These are phyloP conservation scores for Anarsia innoxiella DNA, from an alignment of 2,888 invertebrate species.

Conservation along the genomic window DNA sequence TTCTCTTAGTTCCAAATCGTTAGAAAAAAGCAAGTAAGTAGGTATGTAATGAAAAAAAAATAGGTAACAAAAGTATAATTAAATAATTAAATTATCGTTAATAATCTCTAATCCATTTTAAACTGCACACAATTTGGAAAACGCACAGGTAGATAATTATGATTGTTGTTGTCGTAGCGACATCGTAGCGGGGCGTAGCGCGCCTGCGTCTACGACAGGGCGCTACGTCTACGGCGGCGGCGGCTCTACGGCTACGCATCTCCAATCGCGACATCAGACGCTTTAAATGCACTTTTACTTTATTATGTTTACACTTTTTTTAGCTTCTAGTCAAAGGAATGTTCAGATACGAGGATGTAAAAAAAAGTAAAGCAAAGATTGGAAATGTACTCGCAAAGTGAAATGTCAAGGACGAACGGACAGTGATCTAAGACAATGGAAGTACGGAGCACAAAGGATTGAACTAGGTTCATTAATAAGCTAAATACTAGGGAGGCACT, in stretches of 20 bases:
- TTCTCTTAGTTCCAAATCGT: no score
- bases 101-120: no score
- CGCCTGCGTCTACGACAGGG: slow-evolving; percentile 65
- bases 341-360: not conserved
- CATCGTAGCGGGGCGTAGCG: slow-evolving; percentile 46
- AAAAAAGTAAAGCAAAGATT: not conserved
- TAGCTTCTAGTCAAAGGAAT: slow-evolving; percentile 5
- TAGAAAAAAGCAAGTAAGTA: no score
- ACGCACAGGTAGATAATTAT: no score
- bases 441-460: no score
- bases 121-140: no score
- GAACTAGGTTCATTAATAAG: no score
- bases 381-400: not conserved
- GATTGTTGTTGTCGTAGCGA: slow-evolving; percentile 29
- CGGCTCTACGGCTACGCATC: slow-evolving; percentile 6
- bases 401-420: slow-evolving; percentile 12
- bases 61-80: no score
- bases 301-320: slow-evolving; percentile 25
- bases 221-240: slow-evolving; percentile 35
- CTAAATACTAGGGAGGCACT: slow-evolving; percentile 37
- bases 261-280: not conserved
- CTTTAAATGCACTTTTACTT: slow-evolving; percentile 26
- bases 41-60: no score
- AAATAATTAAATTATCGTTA: no score
- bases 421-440: not conserved